Conservation (phyloP, 2,113 vertebrate genomes). For the Colistium nudipinnis region DNA sequence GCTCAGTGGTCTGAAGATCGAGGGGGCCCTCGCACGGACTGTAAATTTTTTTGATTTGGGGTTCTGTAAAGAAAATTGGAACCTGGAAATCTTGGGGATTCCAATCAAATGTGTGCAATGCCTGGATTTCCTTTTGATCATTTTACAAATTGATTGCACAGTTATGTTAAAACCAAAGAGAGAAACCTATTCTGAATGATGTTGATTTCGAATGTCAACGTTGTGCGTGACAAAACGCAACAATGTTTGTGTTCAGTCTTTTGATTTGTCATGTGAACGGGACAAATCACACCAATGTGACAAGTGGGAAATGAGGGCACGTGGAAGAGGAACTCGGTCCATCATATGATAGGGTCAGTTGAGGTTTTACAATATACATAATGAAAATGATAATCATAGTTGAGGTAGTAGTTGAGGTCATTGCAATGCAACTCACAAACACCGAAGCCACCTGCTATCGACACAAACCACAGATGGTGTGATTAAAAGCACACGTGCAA, state of each 20-base stretch:
- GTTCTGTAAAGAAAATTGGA: too few relatives aligned
- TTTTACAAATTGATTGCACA: background rate
- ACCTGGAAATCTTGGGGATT: too few relatives aligned
- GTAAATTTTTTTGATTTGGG: too few relatives aligned
- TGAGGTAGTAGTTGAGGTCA: background rate
- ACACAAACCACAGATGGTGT: background rate
- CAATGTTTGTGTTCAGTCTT: background rate
- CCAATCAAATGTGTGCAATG: too few relatives aligned
- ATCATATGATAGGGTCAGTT: constrained; percentile 39
- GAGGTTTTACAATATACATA: background rate
- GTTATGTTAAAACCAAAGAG: background rate
- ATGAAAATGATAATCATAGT: too few relatives aligned
- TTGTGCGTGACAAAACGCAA: too few relatives aligned
- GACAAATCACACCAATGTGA: background rate
- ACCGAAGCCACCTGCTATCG: background rate
- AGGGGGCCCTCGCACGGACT: too few relatives aligned
- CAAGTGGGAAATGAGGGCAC: constrained; percentile 29
- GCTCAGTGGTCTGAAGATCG: too few relatives aligned
- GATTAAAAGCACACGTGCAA: background rate
- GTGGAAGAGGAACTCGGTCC: constrained; percentile 44
- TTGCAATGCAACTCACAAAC: background rate
- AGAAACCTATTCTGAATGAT: background rate
- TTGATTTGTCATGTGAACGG: background rate
- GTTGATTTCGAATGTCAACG: background rate
- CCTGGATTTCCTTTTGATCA: background rate